phyloP scores from a whole-genome alignment of 2,113 vertebrate species.

The Columbina picui region DNA sequence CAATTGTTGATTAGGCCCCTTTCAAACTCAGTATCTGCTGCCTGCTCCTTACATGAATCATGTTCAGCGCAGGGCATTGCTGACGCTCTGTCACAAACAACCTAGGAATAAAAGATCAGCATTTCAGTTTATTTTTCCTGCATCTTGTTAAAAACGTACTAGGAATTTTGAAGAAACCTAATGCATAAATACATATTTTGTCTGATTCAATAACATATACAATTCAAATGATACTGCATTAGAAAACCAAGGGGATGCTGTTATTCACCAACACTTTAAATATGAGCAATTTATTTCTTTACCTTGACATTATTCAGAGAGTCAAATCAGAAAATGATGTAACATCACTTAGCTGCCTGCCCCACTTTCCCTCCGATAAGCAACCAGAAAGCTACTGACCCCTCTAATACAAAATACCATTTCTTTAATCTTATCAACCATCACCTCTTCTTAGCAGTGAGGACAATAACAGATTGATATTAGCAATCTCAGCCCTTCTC shows the following conservation, averaged over 20 bases:
- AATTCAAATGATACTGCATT: constrained; percentile 70
- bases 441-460: neutral
- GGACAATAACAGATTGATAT: neutral
- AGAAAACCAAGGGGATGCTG: constrained; percentile 48
- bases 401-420: neutral
- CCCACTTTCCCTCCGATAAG: neutral
- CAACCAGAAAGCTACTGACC: neutral
- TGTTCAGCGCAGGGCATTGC: constrained; percentile 30
- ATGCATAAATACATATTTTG: constrained; percentile 79
- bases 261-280: constrained; percentile 52
- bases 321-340: constrained; percentile 38
- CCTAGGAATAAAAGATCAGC: constrained; percentile 62
- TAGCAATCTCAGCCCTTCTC: constrained; percentile 9
- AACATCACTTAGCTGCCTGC: constrained; percentile 7
- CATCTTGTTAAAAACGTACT: constrained; percentile 67
- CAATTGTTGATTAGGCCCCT: constrained; percentile 58
- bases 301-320: constrained; percentile 50
- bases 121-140: constrained; percentile 65
- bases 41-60: constrained; percentile 50
- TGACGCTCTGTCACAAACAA: constrained; percentile 63
- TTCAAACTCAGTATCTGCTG: constrained; percentile 56
- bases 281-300: constrained; percentile 31
- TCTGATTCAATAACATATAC: constrained; percentile 67
- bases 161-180: constrained; percentile 69
- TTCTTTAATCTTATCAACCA: neutral